Percentiles rank a stretch among this genome's conserved stretches.
phyloP scores from a whole-genome alignment of 2,888 invertebrate species.

The Diploptera punctata region DNA sequence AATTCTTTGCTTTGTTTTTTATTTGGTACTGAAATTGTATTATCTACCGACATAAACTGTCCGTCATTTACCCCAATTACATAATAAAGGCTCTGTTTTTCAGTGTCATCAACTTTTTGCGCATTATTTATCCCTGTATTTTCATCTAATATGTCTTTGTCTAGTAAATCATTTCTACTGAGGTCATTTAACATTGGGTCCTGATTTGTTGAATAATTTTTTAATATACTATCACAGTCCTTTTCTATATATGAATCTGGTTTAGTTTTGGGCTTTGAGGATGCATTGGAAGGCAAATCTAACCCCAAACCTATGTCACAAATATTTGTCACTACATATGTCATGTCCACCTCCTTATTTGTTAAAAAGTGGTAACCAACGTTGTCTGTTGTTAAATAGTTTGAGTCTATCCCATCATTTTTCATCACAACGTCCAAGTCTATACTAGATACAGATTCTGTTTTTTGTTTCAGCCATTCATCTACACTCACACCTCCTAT shows the following conservation, averaged over 20 bases:
- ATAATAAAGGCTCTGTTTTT: background rate
- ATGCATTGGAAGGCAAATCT: slow-evolving; percentile 28
- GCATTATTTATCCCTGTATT: background rate
- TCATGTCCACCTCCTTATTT: slow-evolving; percentile 39
- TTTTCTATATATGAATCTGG: slow-evolving; percentile 11
- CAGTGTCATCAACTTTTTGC: background rate
- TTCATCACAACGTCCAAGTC: slow-evolving; percentile 50
- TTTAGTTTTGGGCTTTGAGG: slow-evolving; percentile 19
- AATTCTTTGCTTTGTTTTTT: background rate
- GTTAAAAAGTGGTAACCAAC: slow-evolving; percentile 37
- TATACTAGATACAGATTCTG: slow-evolving; percentile 50
- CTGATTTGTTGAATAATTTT: slow-evolving; percentile 28
- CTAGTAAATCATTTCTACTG: slow-evolving; percentile 31
- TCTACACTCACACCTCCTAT: slow-evolving; percentile 48
- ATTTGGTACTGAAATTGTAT: background rate
- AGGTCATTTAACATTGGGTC: slow-evolving; percentile 36
- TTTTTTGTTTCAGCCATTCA: slow-evolving; percentile 52
- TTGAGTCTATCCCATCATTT: slow-evolving; percentile 34
- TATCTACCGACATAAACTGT: background rate
- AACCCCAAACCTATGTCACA: slow-evolving; percentile 37
- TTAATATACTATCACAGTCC: slow-evolving; percentile 30
- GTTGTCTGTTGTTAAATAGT: slow-evolving; percentile 35
- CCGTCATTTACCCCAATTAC: slow-evolving; percentile 8
- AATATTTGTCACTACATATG: slow-evolving; percentile 39
- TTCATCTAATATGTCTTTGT: slow-evolving; percentile 35